These are phyloP conservation scores for Drosophila mojavensis DNA, from an alignment of 1,140 invertebrate species.

Conservation along the genomic window DNA sequence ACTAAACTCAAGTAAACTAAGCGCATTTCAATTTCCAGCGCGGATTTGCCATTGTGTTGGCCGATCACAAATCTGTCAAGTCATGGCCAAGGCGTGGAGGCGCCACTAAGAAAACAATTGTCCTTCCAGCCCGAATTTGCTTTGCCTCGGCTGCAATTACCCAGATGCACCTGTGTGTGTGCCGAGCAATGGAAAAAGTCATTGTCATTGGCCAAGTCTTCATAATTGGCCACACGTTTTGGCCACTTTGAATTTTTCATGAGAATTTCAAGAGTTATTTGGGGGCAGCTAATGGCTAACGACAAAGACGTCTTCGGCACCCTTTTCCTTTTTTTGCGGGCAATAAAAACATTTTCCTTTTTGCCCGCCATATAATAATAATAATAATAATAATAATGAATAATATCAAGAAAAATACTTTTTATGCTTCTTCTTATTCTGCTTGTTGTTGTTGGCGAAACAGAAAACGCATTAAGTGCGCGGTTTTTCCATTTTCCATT, in stretches of 20 bases:
- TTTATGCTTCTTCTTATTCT: conserved; percentile 23
- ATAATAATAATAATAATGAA: conserved; percentile 67
- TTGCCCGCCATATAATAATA: conserved; percentile 22
- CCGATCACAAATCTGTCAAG: conserved; percentile 27
- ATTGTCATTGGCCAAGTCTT: conserved; percentile 58
- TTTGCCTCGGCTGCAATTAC: conserved; percentile 58
- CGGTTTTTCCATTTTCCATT: conserved; percentile 78
- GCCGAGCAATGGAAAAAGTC: conserved; percentile 61
- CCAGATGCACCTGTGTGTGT: conserved; percentile 41
- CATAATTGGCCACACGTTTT: conserved; percentile 35
- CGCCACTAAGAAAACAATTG: conserved; percentile 64
- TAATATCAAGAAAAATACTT: conserved; percentile 82
- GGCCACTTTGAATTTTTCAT: conserved; percentile 67
- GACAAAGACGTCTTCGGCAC: conserved; percentile 53
- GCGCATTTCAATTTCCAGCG: conserved; percentile 39
- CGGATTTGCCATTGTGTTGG: conserved; percentile 17
- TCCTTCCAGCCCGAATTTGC: conserved; percentile 28
- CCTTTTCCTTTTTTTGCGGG: conserved; percentile 76
- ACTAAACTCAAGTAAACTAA: background rate
- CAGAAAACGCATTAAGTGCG: conserved; percentile 82
- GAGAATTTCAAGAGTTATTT: conserved; percentile 42
- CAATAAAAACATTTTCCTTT: conserved; percentile 81
- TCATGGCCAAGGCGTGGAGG: conserved; percentile 36
- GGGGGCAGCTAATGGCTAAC: conserved; percentile 58
- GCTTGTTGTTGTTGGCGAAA: conserved; percentile 44